Base-by-base conservation (phyloP, 2,797 vertebrate genomes). In the Leptoclinus maculatus region DNA sequence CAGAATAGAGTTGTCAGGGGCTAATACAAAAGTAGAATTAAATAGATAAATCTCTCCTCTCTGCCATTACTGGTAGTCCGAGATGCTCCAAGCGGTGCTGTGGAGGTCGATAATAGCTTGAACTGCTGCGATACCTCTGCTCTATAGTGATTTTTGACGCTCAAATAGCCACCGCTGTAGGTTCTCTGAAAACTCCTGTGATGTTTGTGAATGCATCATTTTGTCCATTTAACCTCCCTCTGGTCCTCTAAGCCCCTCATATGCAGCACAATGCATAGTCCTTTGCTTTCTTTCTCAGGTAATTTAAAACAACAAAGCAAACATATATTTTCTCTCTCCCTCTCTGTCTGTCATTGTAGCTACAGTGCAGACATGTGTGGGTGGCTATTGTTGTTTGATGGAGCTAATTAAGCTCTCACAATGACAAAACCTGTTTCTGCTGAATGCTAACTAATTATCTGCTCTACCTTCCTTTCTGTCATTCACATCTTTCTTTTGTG, bases 31-130 rank as follows among this genome's bases (percentile, higher is more conserved):
- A 90, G 94, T 83, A 89, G 88, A 94, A 95, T 93, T 92, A 93
- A 90, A 94, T 36, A 87, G 82, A 93, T 92, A 92, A 91, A 93
- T 93, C 91, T 95, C 90, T 91, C 72, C 70, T 86, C 83, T 84
- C 63, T 82, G 83, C 82, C 63, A 14, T 82, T 53, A 38, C 57
- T 34, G 87, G 79, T 62, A 14, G 63, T 65, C 62, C 60, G 45
- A 66, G 66, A 77, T 45, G 82, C 71, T 77, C 34, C 0, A 23
- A 79, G 74, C 81, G 39, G 68, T 60, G 70, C 45, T 11, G 11
- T 1, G 65, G 66, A 83, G 77, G 80, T 89, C 56, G 58, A 84
- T 87, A 83, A 85, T 47, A 70, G 77, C 72, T 69, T 79, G 80
- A 91, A 79, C 79, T 43, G 58, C 67, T 2, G 16, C 4, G 36